These are phyloP conservation scores for Onychostruthus taczanowskii DNA, from an alignment of 2,113 vertebrate species.

Conservation along the genomic window DNA sequence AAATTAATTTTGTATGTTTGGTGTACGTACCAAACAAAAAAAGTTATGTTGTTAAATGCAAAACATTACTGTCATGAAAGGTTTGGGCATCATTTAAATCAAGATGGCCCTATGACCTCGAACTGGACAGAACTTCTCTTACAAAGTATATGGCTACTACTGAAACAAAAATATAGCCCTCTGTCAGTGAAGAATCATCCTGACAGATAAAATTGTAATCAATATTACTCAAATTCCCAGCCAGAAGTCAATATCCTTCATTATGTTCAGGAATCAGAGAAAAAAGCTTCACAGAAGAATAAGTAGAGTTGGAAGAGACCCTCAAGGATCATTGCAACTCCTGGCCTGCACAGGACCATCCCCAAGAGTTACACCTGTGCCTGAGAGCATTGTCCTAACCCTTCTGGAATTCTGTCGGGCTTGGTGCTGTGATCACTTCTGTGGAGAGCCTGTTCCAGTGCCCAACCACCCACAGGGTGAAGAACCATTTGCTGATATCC, in stretches of 20 bases:
- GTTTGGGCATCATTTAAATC: not conserved
- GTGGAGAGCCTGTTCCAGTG: not conserved
- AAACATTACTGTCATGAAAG: not conserved
- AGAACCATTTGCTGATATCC: not conserved
- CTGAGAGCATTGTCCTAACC: not conserved
- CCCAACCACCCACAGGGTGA: rapidly evolving
- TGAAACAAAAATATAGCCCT: not conserved
- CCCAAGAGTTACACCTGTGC: not conserved
- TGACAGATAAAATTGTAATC: not conserved
- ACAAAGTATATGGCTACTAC: not conserved
- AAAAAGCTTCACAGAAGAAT: not conserved
- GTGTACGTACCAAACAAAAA: not conserved
- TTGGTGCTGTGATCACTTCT: not conserved
- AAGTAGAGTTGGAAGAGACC: not conserved
- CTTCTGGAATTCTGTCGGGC: no score
- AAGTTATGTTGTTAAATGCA: not conserved
- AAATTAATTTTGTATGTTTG: not conserved
- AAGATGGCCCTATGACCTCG: not conserved
- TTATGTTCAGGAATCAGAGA: not conserved
- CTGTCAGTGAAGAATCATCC: not conserved
- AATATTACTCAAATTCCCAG: not conserved
- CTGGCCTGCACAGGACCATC: not conserved
- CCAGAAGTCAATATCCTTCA: not conserved
- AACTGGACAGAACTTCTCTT: not conserved
- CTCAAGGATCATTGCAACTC: not conserved